A percentile compares a stretch with the other conserved stretches of the same genome.
Evolutionary conservation across 2,888 invertebrate species (phyloP).

Genomic region (Pogonocherus hispidulus): DNA sequence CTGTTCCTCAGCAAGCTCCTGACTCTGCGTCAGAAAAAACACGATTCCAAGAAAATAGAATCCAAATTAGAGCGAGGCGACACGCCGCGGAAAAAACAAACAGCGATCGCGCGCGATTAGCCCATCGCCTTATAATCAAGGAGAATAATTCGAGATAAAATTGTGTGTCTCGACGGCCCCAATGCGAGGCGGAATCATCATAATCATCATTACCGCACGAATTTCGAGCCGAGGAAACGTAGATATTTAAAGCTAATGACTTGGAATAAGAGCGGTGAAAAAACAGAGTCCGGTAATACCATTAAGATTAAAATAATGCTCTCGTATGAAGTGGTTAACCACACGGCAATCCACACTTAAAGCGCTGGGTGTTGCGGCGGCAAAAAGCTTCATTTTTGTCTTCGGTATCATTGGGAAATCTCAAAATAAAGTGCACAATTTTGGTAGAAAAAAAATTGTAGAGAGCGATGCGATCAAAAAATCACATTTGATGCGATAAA

Average conservation of each 20-base stretch:
- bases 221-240: conserved; percentile 49
- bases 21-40: too few species aligned
- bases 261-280: conserved; percentile 44
- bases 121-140: conserved; percentile 14
- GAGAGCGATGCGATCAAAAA: too few species aligned
- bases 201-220: conserved; percentile 40
- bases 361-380: not conserved
- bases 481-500: too few species aligned
- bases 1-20: too few species aligned
- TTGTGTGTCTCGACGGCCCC: conserved; percentile 5
- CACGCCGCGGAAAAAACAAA: not conserved
- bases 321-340: conserved; percentile 24
- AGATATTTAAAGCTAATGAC: conserved; percentile 54
- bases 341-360: conserved; percentile 21
- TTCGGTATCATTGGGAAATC: too few species aligned
- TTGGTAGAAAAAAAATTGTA: too few species aligned
- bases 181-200: conserved; percentile 29
- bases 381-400: too few species aligned
- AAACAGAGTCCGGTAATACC: conserved; percentile 36
- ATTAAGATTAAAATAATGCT: conserved; percentile 38
- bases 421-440: too few species aligned
- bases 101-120: not conserved
- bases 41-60: not conserved
- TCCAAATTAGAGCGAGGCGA: not conserved
- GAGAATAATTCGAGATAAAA: conserved; percentile 7